Conservation (phyloP, 2,113 vertebrate species). For the Gallinago jamesoni region DNA sequence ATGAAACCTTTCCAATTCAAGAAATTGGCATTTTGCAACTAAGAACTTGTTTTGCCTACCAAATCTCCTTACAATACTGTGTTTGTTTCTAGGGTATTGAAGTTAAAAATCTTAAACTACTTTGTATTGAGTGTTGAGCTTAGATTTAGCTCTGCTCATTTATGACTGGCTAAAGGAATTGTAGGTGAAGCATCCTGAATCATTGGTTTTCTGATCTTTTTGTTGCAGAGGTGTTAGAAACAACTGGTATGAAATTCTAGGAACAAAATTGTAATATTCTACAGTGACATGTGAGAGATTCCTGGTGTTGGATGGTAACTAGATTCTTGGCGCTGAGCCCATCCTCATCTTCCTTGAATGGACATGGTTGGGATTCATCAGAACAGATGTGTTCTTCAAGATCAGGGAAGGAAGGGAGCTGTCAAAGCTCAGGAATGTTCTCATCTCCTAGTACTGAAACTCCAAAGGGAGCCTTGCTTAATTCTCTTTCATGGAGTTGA, state of each 20-base stretch:
- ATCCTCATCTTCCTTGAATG: neutral
- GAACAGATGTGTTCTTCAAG: neutral
- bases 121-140: neutral
- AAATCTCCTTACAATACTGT: neutral
- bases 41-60: neutral
- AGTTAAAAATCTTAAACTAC: neutral
- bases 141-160: neutral
- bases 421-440: neutral
- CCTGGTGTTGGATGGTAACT: neutral
- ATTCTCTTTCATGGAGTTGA: neutral
- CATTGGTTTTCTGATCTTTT: neutral
- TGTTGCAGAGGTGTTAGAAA: slow-evolving; percentile 2
- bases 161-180: neutral
- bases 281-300: neutral
- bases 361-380: neutral
- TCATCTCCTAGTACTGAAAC: neutral
- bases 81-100: neutral
- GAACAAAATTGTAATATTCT: neutral
- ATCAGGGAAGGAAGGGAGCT: neutral
- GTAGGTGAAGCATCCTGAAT: neutral
- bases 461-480: neutral
- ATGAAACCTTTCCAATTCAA: neutral
- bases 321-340: neutral
- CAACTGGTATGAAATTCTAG: neutral
- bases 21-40: neutral